Conservation (phyloP, 2,113 vertebrate genomes). For the Chionomys nivalis region DNA sequence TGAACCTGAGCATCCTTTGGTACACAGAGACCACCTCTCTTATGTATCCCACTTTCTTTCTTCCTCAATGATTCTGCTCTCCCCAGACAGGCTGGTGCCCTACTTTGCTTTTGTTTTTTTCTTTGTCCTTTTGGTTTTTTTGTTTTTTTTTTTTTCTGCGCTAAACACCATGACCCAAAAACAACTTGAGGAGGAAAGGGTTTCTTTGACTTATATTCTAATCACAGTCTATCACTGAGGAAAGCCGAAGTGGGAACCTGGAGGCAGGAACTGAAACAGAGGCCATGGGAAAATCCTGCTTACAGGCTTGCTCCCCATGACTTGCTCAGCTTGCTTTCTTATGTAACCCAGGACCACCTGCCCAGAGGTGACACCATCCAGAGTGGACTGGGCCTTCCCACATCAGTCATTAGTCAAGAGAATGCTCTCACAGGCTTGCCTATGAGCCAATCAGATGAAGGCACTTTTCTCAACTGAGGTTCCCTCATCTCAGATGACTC, state of each 20-base stretch:
- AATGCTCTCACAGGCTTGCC: background rate
- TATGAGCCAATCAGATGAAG: background rate
- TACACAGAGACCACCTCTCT: background rate
- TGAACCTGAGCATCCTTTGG: background rate
- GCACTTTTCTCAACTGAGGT: background rate
- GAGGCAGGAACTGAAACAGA: background rate
- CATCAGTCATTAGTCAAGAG: background rate
- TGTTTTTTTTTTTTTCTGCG: background rate
- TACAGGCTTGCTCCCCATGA: background rate
- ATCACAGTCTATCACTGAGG: background rate
- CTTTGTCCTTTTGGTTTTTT: background rate
- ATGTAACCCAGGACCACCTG: background rate
- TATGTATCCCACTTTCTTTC: background rate
- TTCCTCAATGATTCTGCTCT: background rate
- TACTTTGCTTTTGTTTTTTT: background rate
- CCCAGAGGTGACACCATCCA: background rate
- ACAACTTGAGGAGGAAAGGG: background rate
- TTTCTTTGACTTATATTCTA: background rate
- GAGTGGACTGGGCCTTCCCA: background rate
- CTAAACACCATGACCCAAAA: background rate
- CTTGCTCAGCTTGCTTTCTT: background rate
- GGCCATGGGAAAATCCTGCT: background rate
- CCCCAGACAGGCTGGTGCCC: background rate
- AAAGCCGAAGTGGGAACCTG: background rate
- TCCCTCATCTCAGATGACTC: background rate